Evolutionary conservation across 2,113 vertebrate genomes (phyloP).

Genomic region (Sciurus niger): DNA sequence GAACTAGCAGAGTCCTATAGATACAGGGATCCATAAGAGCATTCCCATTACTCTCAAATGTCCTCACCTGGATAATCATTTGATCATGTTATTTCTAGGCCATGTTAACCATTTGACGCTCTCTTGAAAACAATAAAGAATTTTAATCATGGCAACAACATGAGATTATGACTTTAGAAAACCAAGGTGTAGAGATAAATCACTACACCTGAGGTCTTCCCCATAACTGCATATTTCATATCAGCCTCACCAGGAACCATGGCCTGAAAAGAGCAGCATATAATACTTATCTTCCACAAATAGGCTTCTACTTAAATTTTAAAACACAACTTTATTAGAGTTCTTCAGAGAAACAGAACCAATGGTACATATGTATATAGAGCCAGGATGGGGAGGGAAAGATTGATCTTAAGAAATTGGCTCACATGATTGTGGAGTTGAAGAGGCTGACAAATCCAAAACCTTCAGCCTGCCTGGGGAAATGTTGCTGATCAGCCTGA

Average conservation of each 20-base stretch:
- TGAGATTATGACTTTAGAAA: slow-evolving; percentile 2
- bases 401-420: neutral
- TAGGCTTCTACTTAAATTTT: neutral
- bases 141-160: slow-evolving; percentile 21
- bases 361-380: neutral
- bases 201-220: neutral
- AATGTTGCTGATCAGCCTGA: neutral
- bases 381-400: neutral
- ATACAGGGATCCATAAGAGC: neutral
- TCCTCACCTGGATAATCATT: neutral
- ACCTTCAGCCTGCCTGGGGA: neutral
- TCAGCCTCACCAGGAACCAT: neutral
- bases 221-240: neutral
- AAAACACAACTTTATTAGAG: neutral
- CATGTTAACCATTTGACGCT: neutral
- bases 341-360: neutral
- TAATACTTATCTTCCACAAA: neutral
- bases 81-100: neutral
- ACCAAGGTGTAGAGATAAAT: neutral
- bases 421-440: neutral
- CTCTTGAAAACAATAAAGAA: slow-evolving; percentile 4
- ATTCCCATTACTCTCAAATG: neutral
- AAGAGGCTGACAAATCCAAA: neutral
- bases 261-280: neutral
- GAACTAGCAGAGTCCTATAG: neutral